These are phyloP conservation scores for Lycia hirtaria DNA, from an alignment of 2,888 invertebrate genomes.

Conservation along the genomic window DNA sequence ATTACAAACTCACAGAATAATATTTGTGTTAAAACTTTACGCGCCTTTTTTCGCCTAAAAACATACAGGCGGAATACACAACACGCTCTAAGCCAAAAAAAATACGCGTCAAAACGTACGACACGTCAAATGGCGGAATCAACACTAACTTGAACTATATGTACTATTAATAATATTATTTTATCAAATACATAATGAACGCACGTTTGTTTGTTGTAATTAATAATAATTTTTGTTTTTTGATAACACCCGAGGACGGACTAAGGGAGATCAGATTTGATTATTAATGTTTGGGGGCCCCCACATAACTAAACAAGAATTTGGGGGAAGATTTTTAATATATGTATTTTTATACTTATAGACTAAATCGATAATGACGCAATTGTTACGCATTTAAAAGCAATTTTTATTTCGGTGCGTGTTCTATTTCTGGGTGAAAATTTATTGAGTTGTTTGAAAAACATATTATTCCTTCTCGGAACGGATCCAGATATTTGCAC, in stretches of 20 bases:
- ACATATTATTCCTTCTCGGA: too few species aligned
- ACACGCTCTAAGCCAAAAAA: conserved; percentile 6
- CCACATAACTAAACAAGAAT: too few species aligned
- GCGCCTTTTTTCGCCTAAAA: not conserved
- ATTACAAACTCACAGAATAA: not conserved
- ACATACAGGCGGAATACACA: not conserved
- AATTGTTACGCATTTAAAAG: too few species aligned
- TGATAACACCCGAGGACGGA: conserved; percentile 1
- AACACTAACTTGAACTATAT: conserved; percentile 20
- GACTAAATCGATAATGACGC: too few species aligned
- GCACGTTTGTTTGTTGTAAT: conserved; percentile 29
- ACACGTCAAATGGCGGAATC: conserved; percentile 17
- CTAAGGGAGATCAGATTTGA: conserved; percentile 26
- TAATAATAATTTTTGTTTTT: not conserved
- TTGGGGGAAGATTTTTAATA: too few species aligned
- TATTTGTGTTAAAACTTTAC: not conserved
- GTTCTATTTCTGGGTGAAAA: too few species aligned
- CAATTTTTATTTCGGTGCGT: too few species aligned
- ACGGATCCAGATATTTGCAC: too few species aligned
- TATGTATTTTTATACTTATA: too few species aligned
- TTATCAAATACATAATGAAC: not conserved
- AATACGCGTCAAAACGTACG: conserved; percentile 20
- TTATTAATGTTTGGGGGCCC: conserved; percentile 1
- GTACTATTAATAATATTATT: conserved; percentile 13
- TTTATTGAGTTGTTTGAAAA: too few species aligned